phyloP scores from a whole-genome alignment of 2,888 invertebrate genomes.

The Abscondita cerata region DNA sequence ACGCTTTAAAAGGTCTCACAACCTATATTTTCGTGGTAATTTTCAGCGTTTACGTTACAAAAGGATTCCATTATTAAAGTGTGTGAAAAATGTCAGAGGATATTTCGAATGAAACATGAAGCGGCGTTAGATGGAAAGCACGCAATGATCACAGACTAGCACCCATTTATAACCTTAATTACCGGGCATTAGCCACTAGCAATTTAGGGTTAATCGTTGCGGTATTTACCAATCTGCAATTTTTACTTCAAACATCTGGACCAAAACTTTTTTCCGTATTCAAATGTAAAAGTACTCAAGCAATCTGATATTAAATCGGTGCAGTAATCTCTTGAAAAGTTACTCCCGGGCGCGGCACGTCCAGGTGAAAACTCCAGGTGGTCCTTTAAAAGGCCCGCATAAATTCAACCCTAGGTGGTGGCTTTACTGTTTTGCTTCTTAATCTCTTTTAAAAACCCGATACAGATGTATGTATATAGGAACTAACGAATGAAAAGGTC shows the following conservation, averaged over 20 bases:
- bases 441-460: slow-evolving; percentile 10
- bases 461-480: background rate
- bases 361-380: slow-evolving; percentile 36
- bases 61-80: slow-evolving; percentile 31
- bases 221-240: slow-evolving; percentile 31
- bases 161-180: slow-evolving; percentile 38
- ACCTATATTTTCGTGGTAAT: slow-evolving; percentile 13
- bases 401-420: slow-evolving; percentile 10
- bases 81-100: slow-evolving; percentile 33
- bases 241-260: slow-evolving; percentile 14
- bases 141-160: slow-evolving; percentile 35
- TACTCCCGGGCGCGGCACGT: slow-evolving; percentile 36
- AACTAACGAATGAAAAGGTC: background rate
- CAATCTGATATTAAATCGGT: slow-evolving; percentile 29
- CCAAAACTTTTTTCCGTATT: slow-evolving; percentile 4
- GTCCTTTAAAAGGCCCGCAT: slow-evolving; percentile 20
- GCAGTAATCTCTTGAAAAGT: slow-evolving; percentile 21
- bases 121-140: slow-evolving; percentile 30
- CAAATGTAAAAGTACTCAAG: slow-evolving; percentile 17
- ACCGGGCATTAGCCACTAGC: slow-evolving; percentile 33
- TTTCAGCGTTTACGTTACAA: slow-evolving; percentile 23
- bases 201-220: slow-evolving; percentile 34
- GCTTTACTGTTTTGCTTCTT: slow-evolving; percentile 24
- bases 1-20: slow-evolving; percentile 6
- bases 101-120: slow-evolving; percentile 31